Evolutionary conservation across 1,140 invertebrate genomes (phyloP), one percentile per base, ranked within the genome.

Genomic region (Ceratitis capitata): DNA sequence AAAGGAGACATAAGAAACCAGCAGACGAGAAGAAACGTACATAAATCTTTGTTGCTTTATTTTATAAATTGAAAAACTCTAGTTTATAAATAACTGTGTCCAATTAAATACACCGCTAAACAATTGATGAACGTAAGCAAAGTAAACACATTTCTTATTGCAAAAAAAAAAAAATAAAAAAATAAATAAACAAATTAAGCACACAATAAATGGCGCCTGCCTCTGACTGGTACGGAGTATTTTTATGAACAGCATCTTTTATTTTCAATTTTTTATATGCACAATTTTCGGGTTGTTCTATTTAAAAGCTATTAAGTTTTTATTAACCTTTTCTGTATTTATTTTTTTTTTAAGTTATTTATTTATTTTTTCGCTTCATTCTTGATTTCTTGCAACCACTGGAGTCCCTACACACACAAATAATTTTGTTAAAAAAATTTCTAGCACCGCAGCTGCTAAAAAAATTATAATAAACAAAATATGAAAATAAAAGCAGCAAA

Each of bases 171-270:
- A 69, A 69, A 69, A 69, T 69, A 69, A 14, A n/a, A n/a, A n/a
- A 39, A 69, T n/a, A 14, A 69, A 53, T 49, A 35, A n/a, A n/a
- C n/a, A n/a, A n/a, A n/a, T n/a, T n/a, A n/a, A n/a, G 26, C 45
- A 39, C 6, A 39, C 32, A 82, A 29, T 82, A 9, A 26, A 49
- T 47, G 78, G 78, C 49, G 78, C 78, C 49, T 47, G 16, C 9
- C 78, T 26, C 78, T 47, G 78, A 49, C 78, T 82, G 78, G 78
- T 82, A 82, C 78, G 64, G n/a, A n/a, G n/a, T n/a, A n/a, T n/a
- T n/a, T n/a, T n/a, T n/a, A n/a, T n/a, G n/a, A n/a, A n/a, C n/a
- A n/a, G n/a, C n/a, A n/a, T n/a, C n/a, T n/a, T n/a, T n/a, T n/a
- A n/a, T n/a, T n/a, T n/a, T n/a, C n/a, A n/a, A n/a, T n/a, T n/a